Base-by-base conservation (phyloP, 35 echinoderm and acorn worm species). In the Amphiura filiformis region DNA sequence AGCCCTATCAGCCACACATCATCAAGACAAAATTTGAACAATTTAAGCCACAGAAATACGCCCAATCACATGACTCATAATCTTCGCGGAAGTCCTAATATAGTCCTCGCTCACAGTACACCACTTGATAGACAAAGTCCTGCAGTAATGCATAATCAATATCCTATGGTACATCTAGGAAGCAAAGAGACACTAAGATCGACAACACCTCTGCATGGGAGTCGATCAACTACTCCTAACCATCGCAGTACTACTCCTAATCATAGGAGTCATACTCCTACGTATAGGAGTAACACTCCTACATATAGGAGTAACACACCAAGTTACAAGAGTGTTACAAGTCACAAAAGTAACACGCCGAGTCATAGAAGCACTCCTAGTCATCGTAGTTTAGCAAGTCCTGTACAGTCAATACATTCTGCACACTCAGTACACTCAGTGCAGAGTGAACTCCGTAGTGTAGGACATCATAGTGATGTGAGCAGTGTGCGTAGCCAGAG, bases 391-490 rank as follows among this genome's bases (percentile, higher is more conserved):
- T 80, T 93, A 30, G 52, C 86, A 32, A 93, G 87, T 18, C 92
- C 92, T 9, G 92, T 93, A 7, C 82, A 88, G 11, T 97, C 94
- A 26, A 83, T 93, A 36, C 91, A 84, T n/a, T 70, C 61, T 26
- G 61, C 61, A 18, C 15, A 11, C 9, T 70, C 61, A 26, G 61
- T 70, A 30, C 88, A 86, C 65, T 82, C 76, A 47, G 65, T 39
- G 23, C 92, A 97, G 76, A 99, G 93, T 38, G 96, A 99, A 78
- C 85, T 95, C 23, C 89, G 93, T 1, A 99, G 96, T 56, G 76
- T 90, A 38, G 91, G 87, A 1, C 91, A 93, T 78, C 83, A 82
- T 3, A 90, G 87, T 2, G 88, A 97, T 75, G 75, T 93, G 0
- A 97, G 95, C 85, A 97, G 91, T 78, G 82, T 92, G 9, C 86